Percentiles rank a stretch among this genome's conserved stretches.
These are phyloP conservation scores for Stenoptilia bipunctidactyla DNA, from an alignment of 2,888 invertebrate genomes.

Conservation along the genomic window DNA sequence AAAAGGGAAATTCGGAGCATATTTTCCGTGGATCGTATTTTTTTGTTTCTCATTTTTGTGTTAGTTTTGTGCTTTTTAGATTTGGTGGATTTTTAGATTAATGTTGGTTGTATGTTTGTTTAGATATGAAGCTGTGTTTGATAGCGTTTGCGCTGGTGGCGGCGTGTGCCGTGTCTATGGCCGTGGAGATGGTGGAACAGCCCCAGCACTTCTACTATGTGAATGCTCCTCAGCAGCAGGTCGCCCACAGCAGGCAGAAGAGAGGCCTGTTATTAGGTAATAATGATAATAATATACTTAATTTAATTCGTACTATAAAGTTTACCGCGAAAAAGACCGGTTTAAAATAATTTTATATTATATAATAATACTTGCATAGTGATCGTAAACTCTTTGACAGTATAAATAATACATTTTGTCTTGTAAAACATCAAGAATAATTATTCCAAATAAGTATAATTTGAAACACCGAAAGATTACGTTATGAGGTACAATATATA, in stretches of 20 bases:
- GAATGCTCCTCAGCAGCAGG: constrained; percentile 21
- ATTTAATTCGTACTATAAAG: neutral
- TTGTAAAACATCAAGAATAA: no score
- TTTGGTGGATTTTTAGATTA: neutral
- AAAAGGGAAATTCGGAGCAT: neutral
- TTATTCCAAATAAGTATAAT: no score
- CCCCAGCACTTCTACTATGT: constrained; percentile 28
- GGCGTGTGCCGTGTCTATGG: constrained; percentile 34
- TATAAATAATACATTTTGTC: no score
- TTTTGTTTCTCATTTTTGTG: neutral
- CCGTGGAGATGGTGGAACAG: constrained; percentile 26
- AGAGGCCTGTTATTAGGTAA: constrained; percentile 44
- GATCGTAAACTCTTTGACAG: no score
- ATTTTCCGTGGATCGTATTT: neutral
- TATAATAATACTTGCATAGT: no score
- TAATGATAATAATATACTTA: constrained; percentile 7
- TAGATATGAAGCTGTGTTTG: constrained; percentile 27
- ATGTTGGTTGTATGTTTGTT: neutral
- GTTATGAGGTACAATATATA: neutral
- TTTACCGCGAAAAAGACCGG: no score
- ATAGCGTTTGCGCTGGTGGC: constrained; percentile 33
- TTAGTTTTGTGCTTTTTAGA: neutral
- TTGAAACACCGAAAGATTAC: no score
- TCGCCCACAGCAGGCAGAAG: constrained; percentile 31
- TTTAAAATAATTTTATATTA: no score